Evolutionary conservation across 2,113 vertebrate species (phyloP).

Genomic region (Anhinga anhinga): DNA sequence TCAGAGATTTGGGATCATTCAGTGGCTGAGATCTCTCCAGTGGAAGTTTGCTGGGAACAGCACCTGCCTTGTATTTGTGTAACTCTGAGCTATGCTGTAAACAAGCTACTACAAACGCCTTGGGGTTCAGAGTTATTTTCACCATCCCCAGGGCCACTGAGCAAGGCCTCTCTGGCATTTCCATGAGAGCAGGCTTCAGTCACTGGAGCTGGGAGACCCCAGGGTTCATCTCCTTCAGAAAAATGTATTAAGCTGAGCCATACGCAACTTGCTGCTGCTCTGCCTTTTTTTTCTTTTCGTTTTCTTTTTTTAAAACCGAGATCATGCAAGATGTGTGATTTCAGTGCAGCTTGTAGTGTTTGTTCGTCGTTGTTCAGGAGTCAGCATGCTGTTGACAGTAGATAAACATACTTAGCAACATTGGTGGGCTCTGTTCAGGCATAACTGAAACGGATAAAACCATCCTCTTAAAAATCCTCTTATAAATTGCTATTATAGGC

Average conservation of each 20-base stretch:
- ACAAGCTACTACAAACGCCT: not conserved
- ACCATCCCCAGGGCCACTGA: not conserved
- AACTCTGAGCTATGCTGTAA: not conserved
- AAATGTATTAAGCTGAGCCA: not conserved
- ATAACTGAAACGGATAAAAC: not conserved
- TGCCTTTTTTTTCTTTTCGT: not conserved
- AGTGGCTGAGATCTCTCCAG: not conserved
- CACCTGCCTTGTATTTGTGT: not conserved
- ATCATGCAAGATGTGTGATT: not conserved
- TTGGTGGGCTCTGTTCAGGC: not conserved
- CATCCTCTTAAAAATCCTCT: not conserved
- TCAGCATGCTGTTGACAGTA: not conserved
- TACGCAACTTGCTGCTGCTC: not conserved
- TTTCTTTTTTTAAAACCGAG: not conserved
- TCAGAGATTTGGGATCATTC: not conserved
- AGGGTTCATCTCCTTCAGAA: not conserved
- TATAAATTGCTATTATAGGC: not conserved
- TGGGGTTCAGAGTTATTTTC: not conserved
- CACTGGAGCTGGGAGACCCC: not conserved
- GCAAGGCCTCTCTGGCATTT: not conserved
- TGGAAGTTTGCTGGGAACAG: not conserved
- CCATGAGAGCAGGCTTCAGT: not conserved
- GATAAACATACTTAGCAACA: not conserved
- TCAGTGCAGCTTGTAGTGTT: not conserved
- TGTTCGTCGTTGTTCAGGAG: not conserved